These are phyloP conservation scores for Harpagifer antarcticus DNA, from an alignment of 2,797 vertebrate species.

Conservation along the genomic window DNA sequence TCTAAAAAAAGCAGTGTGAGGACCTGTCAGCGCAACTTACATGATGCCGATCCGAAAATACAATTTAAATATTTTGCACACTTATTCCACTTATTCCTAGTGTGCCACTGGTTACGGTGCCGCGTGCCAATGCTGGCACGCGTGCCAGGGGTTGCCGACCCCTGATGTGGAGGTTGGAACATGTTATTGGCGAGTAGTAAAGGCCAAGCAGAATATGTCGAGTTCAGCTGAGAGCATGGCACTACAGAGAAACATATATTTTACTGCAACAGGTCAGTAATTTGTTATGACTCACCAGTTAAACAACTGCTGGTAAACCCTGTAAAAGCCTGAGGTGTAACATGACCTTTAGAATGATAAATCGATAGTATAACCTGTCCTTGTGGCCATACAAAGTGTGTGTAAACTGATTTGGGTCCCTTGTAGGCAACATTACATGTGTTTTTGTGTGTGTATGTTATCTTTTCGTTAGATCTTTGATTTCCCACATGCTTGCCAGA, in stretches of 20 bases:
- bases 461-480: constrained; percentile 6
- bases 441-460: neutral
- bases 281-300: constrained; percentile 24
- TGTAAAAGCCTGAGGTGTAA: neutral
- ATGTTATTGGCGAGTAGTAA: neutral
- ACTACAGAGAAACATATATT: neutral
- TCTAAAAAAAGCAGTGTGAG: too few species aligned
- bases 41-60: too few species aligned
- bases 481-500: constrained; percentile 19
- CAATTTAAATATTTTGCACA: too few species aligned
- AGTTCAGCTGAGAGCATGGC: neutral
- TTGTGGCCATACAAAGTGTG: neutral
- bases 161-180: constrained; percentile 1
- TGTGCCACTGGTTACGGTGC: too few species aligned
- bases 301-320: neutral
- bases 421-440: constrained; percentile 4
- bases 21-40: too few species aligned
- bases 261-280: constrained; percentile 19
- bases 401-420: neutral
- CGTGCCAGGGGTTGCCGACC: too few species aligned
- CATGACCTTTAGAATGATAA: constrained; percentile 9
- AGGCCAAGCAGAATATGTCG: neutral
- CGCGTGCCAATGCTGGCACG: too few species aligned
- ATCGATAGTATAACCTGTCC: constrained; percentile 3
- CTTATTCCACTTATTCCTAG: too few species aligned